These are phyloP conservation scores for Periparus ater DNA, from an alignment of 2,797 vertebrate genomes.

Conservation along the genomic window DNA sequence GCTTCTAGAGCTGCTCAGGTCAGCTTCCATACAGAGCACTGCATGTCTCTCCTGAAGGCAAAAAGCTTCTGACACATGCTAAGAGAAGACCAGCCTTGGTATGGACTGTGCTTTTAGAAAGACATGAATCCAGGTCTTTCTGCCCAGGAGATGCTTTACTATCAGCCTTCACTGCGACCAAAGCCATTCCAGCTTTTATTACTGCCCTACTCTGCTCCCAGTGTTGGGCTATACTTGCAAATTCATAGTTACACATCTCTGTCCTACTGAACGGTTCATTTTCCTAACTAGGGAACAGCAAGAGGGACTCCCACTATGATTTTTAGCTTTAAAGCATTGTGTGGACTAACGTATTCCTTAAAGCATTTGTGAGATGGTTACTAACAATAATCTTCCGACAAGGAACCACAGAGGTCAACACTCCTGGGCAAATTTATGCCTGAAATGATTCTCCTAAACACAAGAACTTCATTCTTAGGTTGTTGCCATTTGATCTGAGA, in stretches of 20 bases:
- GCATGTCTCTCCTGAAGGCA: neutral
- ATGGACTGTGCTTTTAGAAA: neutral
- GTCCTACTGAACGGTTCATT: neutral
- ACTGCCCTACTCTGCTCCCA: neutral
- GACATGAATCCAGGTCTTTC: neutral
- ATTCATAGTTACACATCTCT: neutral
- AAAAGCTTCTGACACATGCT: neutral
- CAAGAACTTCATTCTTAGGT: neutral
- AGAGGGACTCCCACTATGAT: neutral
- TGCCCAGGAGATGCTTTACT: neutral
- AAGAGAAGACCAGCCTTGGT: neutral
- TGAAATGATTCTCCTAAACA: neutral
- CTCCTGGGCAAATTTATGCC: neutral
- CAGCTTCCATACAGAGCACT: neutral
- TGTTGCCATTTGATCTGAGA: neutral
- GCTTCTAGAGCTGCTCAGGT: neutral
- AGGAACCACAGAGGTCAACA: neutral
- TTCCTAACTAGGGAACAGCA: neutral
- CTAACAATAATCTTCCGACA: neutral
- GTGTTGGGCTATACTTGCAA: neutral
- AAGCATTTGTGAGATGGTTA: neutral
- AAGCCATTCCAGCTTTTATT: neutral
- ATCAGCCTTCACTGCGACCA: neutral
- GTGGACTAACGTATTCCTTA: neutral
- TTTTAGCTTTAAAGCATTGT: neutral